phyloP scores from a whole-genome alignment of 2,888 invertebrate species.

The Exocentrus adspersus region DNA sequence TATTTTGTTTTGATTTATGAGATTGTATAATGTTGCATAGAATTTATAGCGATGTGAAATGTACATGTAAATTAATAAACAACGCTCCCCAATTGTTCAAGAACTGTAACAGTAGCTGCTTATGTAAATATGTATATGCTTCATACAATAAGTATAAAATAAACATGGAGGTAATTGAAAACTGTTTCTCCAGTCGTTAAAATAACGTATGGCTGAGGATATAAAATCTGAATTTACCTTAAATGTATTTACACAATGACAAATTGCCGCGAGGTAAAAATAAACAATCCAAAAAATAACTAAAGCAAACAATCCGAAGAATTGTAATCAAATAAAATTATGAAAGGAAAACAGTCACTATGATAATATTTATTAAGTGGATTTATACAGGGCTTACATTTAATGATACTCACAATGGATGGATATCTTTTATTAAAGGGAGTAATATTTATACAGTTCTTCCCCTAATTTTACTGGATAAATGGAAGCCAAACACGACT shows the following conservation, averaged over 20 bases:
- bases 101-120: background rate
- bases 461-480: slow-evolving; percentile 54
- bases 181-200: slow-evolving; percentile 11
- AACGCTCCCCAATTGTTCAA: background rate
- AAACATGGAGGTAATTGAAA: slow-evolving; percentile 19
- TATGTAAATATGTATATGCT: background rate
- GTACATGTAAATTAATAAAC: background rate
- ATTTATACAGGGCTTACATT: slow-evolving; percentile 56
- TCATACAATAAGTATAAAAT: slow-evolving; percentile 10
- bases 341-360: slow-evolving; percentile 57
- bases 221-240: slow-evolving; percentile 19
- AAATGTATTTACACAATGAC: slow-evolving; percentile 13
- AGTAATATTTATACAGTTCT: slow-evolving; percentile 39
- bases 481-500: slow-evolving; percentile 60
- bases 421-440: slow-evolving; percentile 33
- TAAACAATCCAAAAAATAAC: slow-evolving; percentile 24
- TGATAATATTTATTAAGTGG: slow-evolving; percentile 54
- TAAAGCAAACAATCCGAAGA: slow-evolving; percentile 35
- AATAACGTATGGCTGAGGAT: slow-evolving; percentile 13
- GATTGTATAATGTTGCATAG: background rate
- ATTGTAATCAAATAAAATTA: slow-evolving; percentile 51
- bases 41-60: background rate
- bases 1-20: background rate
- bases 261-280: slow-evolving; percentile 37
- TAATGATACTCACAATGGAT: slow-evolving; percentile 47